A percentile compares a stretch with the other conserved stretches of the same genome.
These are phyloP conservation scores for Stenurella melanura DNA, from an alignment of 2,888 invertebrate genomes.

Conservation along the genomic window DNA sequence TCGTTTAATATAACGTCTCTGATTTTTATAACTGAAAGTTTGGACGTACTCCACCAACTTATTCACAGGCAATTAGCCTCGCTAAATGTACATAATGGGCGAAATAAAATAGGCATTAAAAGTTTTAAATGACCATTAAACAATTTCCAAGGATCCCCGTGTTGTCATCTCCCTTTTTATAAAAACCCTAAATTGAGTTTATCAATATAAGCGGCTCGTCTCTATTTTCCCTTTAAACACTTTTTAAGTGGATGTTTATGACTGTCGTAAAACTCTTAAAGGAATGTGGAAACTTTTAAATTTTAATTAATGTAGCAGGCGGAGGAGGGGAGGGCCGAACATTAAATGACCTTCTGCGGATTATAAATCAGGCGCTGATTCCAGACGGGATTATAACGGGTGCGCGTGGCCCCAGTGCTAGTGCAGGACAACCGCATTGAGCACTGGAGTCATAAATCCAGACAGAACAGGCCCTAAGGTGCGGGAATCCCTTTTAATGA, in stretches of 20 bases:
- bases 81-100: background rate
- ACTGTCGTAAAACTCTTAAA: slow-evolving; percentile 10
- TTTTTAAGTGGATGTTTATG: slow-evolving; percentile 24
- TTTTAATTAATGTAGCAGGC: slow-evolving; percentile 31
- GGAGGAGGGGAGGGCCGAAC: background rate
- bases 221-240: slow-evolving; percentile 5
- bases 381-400: slow-evolving; percentile 46
- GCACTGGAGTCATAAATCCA: slow-evolving; percentile 32
- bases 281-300: slow-evolving; percentile 13
- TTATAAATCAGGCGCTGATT: slow-evolving; percentile 51
- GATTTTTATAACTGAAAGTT: too few species aligned
- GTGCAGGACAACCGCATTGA: slow-evolving; percentile 30
- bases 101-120: background rate
- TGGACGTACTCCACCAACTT: background rate
- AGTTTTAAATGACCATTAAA: background rate
- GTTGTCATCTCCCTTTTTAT: background rate
- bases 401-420: slow-evolving; percentile 7
- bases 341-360: slow-evolving; percentile 47
- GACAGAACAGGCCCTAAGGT: slow-evolving; percentile 15
- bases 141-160: background rate
- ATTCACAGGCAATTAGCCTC: background rate
- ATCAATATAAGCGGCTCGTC: background rate
- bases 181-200: background rate
- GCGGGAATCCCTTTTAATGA: slow-evolving; percentile 15
- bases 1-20: too few species aligned